Percentiles rank a stretch among this genome's conserved stretches.
phyloP scores from a whole-genome alignment of 2,888 invertebrate genomes.

The Phasia obesa region DNA sequence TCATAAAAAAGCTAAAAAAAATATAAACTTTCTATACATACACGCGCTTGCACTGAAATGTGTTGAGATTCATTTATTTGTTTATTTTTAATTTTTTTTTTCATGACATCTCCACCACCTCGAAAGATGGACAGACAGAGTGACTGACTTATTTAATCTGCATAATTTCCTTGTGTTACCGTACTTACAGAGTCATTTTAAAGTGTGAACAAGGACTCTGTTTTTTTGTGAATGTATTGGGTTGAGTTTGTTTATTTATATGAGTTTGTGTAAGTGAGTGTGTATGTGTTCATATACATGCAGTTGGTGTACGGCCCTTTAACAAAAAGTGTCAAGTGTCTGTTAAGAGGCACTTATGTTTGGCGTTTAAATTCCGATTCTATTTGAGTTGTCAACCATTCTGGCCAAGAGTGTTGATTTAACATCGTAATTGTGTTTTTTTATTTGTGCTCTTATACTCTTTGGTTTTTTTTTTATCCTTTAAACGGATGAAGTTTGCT shows the following conservation, averaged over 20 bases:
- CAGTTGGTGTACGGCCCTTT: constrained; percentile 70
- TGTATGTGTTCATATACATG: constrained; percentile 32
- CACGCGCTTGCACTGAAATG: constrained; percentile 31
- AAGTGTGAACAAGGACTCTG: constrained; percentile 64
- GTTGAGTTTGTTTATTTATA: constrained; percentile 31
- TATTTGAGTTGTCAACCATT: constrained; percentile 72
- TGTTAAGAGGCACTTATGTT: constrained; percentile 75
- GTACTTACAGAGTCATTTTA: constrained; percentile 44
- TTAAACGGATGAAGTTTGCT: constrained; percentile 44
- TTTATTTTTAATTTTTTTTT: constrained; percentile 23
- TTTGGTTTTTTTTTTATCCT: constrained; percentile 6
- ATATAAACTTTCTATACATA: constrained; percentile 35
- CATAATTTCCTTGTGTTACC: constrained; percentile 74
- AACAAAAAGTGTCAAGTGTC: constrained; percentile 76
- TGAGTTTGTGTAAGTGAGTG: constrained; percentile 10
- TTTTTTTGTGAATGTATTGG: constrained; percentile 63
- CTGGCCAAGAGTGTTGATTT: constrained; percentile 70
- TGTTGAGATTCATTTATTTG: constrained; percentile 51
- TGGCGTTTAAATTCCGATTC: constrained; percentile 71
- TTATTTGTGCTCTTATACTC: constrained; percentile 7
- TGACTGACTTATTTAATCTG: constrained; percentile 76
- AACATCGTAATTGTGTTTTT: constrained; percentile 57
- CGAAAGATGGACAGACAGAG: constrained; percentile 32
- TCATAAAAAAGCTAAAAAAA: constrained; percentile 40
- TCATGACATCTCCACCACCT: constrained; percentile 48